Percentiles rank a stretch among this genome's conserved stretches.
Conservation (phyloP, 2,888 invertebrate genomes). For the Bombyx huttoni region DNA sequence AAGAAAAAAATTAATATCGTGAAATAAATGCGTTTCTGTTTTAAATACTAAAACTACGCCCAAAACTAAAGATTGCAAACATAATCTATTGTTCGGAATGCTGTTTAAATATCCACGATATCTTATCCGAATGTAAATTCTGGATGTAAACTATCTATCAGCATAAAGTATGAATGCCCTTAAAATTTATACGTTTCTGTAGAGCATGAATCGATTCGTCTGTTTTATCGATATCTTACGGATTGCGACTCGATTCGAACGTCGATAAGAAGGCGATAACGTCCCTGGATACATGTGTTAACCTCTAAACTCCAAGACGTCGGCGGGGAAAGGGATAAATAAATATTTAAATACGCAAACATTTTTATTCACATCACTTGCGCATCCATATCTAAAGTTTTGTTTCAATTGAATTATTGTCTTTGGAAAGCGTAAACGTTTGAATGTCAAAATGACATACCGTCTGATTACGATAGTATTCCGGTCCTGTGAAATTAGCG, state of each 20-base stretch:
- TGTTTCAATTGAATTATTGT: no score
- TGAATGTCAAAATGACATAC: no score
- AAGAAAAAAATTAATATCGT: no score
- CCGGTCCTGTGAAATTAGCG: no score
- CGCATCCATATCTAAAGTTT: no score
- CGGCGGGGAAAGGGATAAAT: background rate
- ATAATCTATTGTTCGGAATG: background rate
- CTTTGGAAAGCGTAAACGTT: no score
- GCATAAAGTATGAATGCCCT: constrained; percentile 12
- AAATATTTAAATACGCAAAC: background rate
- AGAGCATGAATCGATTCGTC: constrained; percentile 30
- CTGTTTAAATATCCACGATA: background rate
- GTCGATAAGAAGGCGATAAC: constrained; percentile 43
- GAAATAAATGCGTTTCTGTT: no score
- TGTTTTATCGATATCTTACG: constrained; percentile 32
- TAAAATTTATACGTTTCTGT: constrained; percentile 31
- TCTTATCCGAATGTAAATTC: background rate
- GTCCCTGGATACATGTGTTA: constrained; percentile 47
- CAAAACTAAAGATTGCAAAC: no score
- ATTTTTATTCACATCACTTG: no score
- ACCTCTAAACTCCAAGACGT: constrained; percentile 7
- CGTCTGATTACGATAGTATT: no score
- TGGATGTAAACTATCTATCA: constrained; percentile 3
- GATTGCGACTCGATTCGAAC: constrained; percentile 37
- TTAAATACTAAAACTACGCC: no score